A percentile compares a stretch with the other conserved stretches of the same genome.
Conservation (phyloP, 35 echinoderm and acorn worm genomes). For the Lytechinus variegatus region DNA sequence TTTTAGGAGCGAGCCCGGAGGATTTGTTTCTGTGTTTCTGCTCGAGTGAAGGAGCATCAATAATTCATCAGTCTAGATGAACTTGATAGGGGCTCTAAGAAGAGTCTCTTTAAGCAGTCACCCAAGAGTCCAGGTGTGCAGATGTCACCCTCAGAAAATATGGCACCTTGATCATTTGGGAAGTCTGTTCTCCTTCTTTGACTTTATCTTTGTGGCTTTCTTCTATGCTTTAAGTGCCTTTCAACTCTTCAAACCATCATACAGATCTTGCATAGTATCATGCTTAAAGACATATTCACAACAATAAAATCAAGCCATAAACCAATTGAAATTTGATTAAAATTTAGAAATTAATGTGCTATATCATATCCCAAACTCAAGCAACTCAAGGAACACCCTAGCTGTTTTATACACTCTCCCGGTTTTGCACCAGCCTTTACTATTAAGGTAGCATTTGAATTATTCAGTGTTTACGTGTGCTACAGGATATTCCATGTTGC, state of each 20-base stretch:
- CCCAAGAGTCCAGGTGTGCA: neutral
- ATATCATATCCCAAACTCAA: neutral
- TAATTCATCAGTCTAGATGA: conserved; percentile 17
- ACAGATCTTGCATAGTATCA: no score
- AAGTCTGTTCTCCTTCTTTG: neutral
- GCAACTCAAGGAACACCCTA: no score
- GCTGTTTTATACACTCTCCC: no score
- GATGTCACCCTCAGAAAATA: neutral
- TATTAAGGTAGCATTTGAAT: neutral
- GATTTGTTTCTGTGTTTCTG: conserved; percentile 5
- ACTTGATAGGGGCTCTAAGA: neutral
- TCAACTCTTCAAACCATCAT: no score
- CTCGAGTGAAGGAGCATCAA: conserved; percentile 28
- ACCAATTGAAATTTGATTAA: neutral
- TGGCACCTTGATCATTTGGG: neutral
- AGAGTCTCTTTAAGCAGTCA: neutral
- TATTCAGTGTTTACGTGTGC: neutral
- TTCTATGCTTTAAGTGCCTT: neutral
- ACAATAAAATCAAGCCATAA: neutral
- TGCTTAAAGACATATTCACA: no score
- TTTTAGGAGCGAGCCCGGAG: neutral
- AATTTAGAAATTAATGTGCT: neutral
- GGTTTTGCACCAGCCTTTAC: no score
- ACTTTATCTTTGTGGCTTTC: neutral
- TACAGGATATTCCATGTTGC: neutral